Conservation (phyloP, 2,888 invertebrate genomes). For the Callyntrura guangdongensis region DNA sequence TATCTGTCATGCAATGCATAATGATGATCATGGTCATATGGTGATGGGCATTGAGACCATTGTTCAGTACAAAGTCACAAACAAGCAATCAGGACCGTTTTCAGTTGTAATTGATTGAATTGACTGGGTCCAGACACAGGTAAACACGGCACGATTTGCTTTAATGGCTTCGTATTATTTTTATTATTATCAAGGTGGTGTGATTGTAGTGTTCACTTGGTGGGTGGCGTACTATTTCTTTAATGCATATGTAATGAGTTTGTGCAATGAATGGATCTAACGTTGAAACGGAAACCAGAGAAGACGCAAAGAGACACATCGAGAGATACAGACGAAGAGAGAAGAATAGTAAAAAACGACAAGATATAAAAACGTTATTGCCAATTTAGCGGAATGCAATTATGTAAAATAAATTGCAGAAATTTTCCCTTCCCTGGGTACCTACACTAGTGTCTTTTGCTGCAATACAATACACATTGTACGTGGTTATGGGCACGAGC, state of each 20-base stretch:
- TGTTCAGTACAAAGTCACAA: background rate
- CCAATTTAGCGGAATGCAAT: conserved; percentile 13
- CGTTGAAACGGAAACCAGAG: conserved; percentile 36
- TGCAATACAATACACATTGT: conserved; percentile 26
- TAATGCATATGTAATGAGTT: conserved; percentile 30
- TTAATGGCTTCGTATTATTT: conserved; percentile 37
- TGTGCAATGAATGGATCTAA: background rate
- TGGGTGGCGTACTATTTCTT: conserved; percentile 48
- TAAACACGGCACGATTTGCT: conserved; percentile 56
- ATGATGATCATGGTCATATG: conserved; percentile 16
- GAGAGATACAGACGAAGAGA: background rate
- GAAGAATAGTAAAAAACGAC: background rate
- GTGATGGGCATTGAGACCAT: background rate
- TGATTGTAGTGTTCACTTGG: background rate
- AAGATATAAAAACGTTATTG: background rate
- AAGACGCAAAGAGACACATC: background rate
- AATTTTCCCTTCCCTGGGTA: background rate
- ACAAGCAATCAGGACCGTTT: conserved; percentile 23
- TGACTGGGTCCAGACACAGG: conserved; percentile 38
- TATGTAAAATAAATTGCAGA: conserved; percentile 50
- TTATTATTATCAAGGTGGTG: background rate
- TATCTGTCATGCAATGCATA: conserved; percentile 21
- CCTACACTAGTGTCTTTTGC: background rate
- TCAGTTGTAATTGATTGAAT: conserved; percentile 41
- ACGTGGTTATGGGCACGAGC: conserved; percentile 44